Conservation (phyloP, 2,113 vertebrate species). For the Columba livia region DNA sequence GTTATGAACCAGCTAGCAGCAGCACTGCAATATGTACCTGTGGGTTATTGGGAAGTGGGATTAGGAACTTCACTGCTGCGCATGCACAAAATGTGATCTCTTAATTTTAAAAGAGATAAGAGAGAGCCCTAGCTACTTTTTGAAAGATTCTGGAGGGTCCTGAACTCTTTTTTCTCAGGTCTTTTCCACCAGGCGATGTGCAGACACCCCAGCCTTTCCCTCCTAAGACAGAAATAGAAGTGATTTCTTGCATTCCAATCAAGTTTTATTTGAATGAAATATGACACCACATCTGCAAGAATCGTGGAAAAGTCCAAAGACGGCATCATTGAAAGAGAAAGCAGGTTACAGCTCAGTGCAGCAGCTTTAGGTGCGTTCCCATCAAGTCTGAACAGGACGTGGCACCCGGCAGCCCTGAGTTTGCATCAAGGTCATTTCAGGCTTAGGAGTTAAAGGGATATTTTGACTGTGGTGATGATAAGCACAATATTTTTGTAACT, state of each 20-base stretch:
- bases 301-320: neutral
- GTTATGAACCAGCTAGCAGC: neutral
- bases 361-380: neutral
- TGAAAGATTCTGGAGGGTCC: neutral
- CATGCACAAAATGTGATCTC: neutral
- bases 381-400: rapidly evolving
- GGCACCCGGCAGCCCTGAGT: rapidly evolving
- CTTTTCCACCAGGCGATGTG: neutral
- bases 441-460: neutral
- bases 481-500: neutral
- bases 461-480: neutral
- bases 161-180: neutral
- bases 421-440: neutral
- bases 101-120: neutral
- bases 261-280: neutral
- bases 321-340: neutral
- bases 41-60: rapidly evolving
- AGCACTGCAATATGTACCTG: rapidly evolving
- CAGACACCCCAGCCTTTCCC: rapidly evolving
- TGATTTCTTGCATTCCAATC: rapidly evolving
- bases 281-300: neutral
- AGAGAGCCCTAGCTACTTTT: neutral
- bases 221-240: neutral
- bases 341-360: rapidly evolving
- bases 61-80: neutral